phyloP scores from a whole-genome alignment of 2,888 invertebrate genomes.

The Imbricaverruca yamaguchii region DNA sequence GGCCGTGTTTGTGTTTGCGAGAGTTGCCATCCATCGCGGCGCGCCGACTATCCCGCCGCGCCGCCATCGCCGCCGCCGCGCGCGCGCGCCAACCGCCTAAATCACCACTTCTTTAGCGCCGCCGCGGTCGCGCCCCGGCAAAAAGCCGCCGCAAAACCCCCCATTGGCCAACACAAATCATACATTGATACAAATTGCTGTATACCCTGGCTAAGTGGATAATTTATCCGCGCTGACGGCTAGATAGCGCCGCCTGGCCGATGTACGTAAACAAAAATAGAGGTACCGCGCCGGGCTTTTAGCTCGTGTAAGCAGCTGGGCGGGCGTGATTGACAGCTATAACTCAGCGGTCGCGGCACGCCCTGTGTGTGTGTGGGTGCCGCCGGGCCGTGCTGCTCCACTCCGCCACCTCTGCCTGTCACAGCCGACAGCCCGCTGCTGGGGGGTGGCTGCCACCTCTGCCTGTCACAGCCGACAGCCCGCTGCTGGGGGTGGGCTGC shows the following conservation, averaged over 20 bases:
- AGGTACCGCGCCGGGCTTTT: slow-evolving; percentile 4
- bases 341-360: not conserved
- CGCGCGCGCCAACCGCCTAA: not conserved
- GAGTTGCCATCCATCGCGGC: not conserved
- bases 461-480: too few species aligned
- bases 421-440: too few species aligned
- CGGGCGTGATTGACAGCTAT: not conserved
- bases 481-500: too few species aligned
- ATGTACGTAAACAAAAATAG: slow-evolving; percentile 18
- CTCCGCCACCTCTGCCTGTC: too few species aligned
- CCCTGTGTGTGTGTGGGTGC: too few species aligned
- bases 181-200: slow-evolving; percentile 15
- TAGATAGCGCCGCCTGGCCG: not conserved
- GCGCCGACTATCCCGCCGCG: not conserved
- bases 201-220: slow-evolving; percentile 15
- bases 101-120: slow-evolving; percentile 8
- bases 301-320: slow-evolving; percentile 10
- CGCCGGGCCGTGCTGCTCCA: too few species aligned
- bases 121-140: not conserved
- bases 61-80: not conserved
- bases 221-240: slow-evolving; percentile 3
- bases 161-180: not conserved
- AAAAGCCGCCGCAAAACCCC: not conserved
- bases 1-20: slow-evolving; percentile 1
- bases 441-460: too few species aligned